Conservation (phyloP, 2,797 vertebrate genomes). For the Picus viridis region DNA sequence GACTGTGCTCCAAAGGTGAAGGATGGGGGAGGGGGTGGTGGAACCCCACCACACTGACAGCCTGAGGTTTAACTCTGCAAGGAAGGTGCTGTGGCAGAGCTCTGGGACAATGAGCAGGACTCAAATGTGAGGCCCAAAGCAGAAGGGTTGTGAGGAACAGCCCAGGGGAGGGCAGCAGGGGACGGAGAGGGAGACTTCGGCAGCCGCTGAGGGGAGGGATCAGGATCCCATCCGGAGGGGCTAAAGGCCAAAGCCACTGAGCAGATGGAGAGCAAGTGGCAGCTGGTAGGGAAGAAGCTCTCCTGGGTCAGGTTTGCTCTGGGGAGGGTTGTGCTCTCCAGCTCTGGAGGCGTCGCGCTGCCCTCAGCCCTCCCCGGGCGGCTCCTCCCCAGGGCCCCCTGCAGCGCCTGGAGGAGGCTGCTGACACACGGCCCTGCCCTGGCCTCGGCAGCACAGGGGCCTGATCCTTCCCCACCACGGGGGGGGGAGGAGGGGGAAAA, state of each 20-base stretch:
- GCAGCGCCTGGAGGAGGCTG: constrained; percentile 5
- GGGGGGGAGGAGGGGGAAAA: neutral
- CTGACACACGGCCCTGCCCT: constrained; percentile 3
- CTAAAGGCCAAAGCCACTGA: constrained; percentile 67
- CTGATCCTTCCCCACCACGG: neutral
- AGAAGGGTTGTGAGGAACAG: neutral
- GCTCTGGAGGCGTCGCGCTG: constrained; percentile 60
- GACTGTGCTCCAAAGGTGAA: neutral
- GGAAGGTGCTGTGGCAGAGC: neutral
- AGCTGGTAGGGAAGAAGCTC: constrained; percentile 77
- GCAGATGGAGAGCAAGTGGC: constrained; percentile 76
- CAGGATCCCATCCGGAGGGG: constrained; percentile 74
- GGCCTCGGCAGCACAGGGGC: constrained; percentile 18
- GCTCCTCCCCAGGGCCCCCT: constrained; percentile 22
- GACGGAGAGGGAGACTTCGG: neutral
- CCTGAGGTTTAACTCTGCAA: neutral
- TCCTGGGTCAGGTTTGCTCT: constrained; percentile 80
- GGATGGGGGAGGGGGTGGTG: neutral
- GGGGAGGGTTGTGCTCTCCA: constrained; percentile 64
- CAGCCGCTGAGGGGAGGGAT: constrained; percentile 57
- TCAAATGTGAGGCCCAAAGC: neutral
- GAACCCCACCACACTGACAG: neutral
- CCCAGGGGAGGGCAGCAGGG: neutral
- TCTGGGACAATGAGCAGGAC: neutral
- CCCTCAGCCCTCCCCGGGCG: constrained; percentile 38